Conservation (phyloP, 2,113 vertebrate species). For the Periophthalmodon schlosseri region DNA sequence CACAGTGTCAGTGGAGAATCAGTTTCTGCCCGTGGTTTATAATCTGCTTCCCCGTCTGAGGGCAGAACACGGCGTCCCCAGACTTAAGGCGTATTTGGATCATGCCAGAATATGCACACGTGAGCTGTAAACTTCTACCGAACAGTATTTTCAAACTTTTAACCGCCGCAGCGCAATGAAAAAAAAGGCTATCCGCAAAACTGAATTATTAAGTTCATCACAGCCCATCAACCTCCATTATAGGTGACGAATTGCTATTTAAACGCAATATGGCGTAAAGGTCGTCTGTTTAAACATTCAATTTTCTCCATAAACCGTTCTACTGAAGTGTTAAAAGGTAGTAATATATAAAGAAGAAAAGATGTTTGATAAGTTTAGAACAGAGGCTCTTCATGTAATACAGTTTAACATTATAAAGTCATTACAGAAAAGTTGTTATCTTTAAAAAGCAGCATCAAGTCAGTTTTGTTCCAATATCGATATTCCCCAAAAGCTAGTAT, state of each 20-base stretch:
- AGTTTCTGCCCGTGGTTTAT: conserved; percentile 33
- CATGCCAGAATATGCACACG: not conserved
- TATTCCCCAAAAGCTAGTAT: not conserved
- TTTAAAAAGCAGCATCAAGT: conserved; percentile 1
- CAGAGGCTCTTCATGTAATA: not conserved
- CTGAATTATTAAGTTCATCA: conserved; percentile 6
- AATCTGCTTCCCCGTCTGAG: conserved; percentile 7
- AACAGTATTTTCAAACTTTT: not conserved
- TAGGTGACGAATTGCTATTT: conserved; percentile 28
- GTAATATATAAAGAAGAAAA: not conserved
- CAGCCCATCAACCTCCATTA: conserved; percentile 5
- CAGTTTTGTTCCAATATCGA: conserved; percentile 3
- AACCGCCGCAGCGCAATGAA: not conserved
- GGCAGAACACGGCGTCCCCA: conserved; percentile 6
- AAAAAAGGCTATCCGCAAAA: conserved; percentile 1
- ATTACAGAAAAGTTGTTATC: not conserved
- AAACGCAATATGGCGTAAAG: conserved; percentile 3
- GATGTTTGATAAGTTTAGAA: not conserved
- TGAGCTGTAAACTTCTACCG: conserved; percentile 22
- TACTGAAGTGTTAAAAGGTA: not conserved
- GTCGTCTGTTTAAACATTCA: not conserved
- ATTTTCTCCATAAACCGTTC: not conserved
- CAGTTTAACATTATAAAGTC: not conserved
- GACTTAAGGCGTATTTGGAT: not conserved
- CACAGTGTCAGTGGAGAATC: conserved; percentile 14